A percentile compares a stretch with the other conserved stretches of the same genome.
phyloP scores from a whole-genome alignment of 2,797 vertebrate species.

The Gymnopithys bicolor region DNA sequence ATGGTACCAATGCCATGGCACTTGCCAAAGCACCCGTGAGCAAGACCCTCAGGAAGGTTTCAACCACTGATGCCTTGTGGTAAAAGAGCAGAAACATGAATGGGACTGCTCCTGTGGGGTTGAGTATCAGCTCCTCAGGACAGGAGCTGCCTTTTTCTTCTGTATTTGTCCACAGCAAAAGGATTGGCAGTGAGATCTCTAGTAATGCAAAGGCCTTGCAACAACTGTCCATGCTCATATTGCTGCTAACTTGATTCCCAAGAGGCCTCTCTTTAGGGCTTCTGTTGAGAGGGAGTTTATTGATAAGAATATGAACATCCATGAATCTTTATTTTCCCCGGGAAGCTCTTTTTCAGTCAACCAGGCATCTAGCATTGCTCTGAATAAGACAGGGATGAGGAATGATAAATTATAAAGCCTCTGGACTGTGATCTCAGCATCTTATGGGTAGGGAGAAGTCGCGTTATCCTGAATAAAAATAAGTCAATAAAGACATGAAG shows the following conservation, averaged over 20 bases:
- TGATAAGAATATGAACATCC: neutral
- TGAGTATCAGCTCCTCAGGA: neutral
- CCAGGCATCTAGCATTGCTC: neutral
- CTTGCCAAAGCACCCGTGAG: neutral
- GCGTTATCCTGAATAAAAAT: neutral
- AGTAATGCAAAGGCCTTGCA: neutral
- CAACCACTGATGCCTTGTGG: neutral
- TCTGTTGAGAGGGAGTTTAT: neutral
- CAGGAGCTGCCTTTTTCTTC: neutral
- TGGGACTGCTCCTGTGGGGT: neutral
- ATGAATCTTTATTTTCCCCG: neutral
- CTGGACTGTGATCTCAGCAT: conserved; percentile 11
- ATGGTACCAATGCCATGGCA: neutral
- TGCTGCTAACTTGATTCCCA: neutral
- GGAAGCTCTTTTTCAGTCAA: conserved; percentile 1
- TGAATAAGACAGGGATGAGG: conserved; percentile 2
- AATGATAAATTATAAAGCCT: conserved; percentile 4
- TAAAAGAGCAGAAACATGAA: neutral
- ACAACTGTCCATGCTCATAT: neutral
- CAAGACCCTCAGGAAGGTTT: neutral
- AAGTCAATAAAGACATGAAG: neutral
- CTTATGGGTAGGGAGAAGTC: neutral
- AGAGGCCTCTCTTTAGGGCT: neutral
- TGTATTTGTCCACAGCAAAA: neutral
- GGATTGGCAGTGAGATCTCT: neutral